Percentiles rank a stretch among this genome's conserved stretches.
Evolutionary conservation across 2,888 invertebrate species (phyloP).

Genomic region (Apocheima hispidaria): DNA sequence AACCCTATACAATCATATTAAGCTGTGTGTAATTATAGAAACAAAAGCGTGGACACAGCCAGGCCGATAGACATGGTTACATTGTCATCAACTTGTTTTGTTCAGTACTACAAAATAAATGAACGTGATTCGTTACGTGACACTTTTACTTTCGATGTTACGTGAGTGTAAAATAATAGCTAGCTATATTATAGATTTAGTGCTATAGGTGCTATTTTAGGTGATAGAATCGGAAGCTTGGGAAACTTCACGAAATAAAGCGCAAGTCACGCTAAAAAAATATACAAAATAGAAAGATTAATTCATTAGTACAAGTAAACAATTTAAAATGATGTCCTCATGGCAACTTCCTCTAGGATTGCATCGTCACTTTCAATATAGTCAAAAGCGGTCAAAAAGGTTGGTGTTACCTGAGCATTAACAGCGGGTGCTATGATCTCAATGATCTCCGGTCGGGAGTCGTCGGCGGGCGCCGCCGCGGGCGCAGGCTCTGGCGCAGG

Average conservation of each 20-base stretch:
- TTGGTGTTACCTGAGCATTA: constrained; percentile 72
- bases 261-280: not conserved
- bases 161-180: not conserved
- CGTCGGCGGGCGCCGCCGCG: constrained; percentile 60
- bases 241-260: not conserved
- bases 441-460: constrained; percentile 78
- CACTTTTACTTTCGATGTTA: constrained; percentile 8
- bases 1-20: constrained; percentile 13
- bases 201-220: not conserved
- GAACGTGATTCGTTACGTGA: constrained; percentile 9
- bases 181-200: not conserved
- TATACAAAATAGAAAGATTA: not conserved
- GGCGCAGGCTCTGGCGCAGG: constrained; percentile 60
- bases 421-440: constrained; percentile 83
- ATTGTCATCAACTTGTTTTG: constrained; percentile 2
- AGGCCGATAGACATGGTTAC: not conserved
- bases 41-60: not conserved
- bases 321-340: too few relatives aligned
- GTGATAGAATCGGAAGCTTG: too few relatives aligned
- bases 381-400: not conserved
- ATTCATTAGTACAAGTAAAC: too few relatives aligned
- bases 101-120: not conserved
- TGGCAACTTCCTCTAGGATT: too few relatives aligned
- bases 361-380: too few relatives aligned
- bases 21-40: constrained; percentile 11